A percentile compares a stretch with the other conserved stretches of the same genome.
Evolutionary conservation across 2,113 vertebrate genomes (phyloP).

Genomic region (Phodopus roborovskii): DNA sequence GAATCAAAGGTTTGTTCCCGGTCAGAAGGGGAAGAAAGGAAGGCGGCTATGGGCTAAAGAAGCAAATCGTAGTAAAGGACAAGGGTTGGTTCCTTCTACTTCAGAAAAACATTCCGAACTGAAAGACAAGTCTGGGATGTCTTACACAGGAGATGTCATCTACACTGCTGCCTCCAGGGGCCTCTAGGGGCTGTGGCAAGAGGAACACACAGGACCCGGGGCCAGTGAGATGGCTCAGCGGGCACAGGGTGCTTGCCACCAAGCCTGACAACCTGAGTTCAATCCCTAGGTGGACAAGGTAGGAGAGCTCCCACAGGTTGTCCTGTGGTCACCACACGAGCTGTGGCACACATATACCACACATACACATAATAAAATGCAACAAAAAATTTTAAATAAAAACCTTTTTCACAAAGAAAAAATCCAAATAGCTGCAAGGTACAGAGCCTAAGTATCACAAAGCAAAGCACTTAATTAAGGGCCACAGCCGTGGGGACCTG

Average conservation of each 20-base stretch:
- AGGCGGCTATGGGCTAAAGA: conserved; percentile 92
- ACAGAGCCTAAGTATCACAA: not conserved
- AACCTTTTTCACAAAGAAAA: not conserved
- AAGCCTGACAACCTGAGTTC: not conserved
- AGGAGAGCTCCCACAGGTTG: not conserved
- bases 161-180: not conserved
- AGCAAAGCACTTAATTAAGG: not conserved
- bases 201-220: not conserved
- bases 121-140: not conserved
- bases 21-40: conserved; percentile 89
- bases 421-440: not conserved
- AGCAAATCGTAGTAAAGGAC: conserved; percentile 72
- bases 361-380: not conserved
- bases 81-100: conserved; percentile 44
- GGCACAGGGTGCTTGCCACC: not conserved
- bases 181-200: too few species aligned
- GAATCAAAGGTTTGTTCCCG: conserved; percentile 92
- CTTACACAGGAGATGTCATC: not conserved
- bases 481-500: rapidly evolving
- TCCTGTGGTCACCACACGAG: not conserved
- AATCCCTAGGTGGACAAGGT: not conserved
- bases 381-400: not conserved
- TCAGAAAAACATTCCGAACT: conserved; percentile 46
- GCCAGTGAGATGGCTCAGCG: not conserved
- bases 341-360: not conserved